Percentiles rank a stretch among this genome's conserved stretches.
Evolutionary conservation across 2,797 vertebrate species (phyloP).

Genomic region (Thalassophryne amazonica): DNA sequence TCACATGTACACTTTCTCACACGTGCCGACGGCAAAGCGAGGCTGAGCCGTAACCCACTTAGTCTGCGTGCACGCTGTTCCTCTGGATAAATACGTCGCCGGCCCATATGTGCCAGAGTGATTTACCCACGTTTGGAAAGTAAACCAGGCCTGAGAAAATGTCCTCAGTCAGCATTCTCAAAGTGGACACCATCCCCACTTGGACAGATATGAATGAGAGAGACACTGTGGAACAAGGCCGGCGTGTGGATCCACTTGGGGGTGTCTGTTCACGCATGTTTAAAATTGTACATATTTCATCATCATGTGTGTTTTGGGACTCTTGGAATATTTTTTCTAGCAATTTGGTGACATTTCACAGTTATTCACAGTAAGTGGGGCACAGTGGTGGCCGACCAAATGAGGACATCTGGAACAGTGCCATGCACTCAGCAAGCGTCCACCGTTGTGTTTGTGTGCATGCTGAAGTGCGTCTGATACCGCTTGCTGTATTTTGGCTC

Average conservation of each 20-base stretch:
- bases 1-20: no score
- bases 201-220: constrained; percentile 64
- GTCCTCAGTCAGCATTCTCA: constrained; percentile 47
- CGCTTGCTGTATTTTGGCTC: no score
- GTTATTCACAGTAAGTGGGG: constrained; percentile 49
- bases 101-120: constrained; percentile 22
- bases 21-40: no score
- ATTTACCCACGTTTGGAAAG: constrained; percentile 19
- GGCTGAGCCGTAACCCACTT: constrained; percentile 71
- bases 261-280: constrained; percentile 13
- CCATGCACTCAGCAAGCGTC: not conserved
- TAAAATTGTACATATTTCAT: constrained; percentile 23
- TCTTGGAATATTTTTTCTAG: constrained; percentile 40
- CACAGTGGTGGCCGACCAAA: constrained; percentile 48
- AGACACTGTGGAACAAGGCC: constrained; percentile 50
- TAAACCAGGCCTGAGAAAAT: constrained; percentile 32
- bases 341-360: constrained; percentile 47
- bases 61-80: constrained; percentile 24
- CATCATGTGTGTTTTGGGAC: constrained; percentile 34
- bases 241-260: constrained; percentile 16
- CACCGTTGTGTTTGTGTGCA: not conserved
- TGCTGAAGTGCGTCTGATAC: not conserved
- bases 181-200: constrained; percentile 29
- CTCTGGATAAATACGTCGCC: constrained; percentile 32
- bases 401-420: constrained; percentile 30